phyloP scores from a whole-genome alignment of 2,888 invertebrate species.

The Pinctada fucata region DNA sequence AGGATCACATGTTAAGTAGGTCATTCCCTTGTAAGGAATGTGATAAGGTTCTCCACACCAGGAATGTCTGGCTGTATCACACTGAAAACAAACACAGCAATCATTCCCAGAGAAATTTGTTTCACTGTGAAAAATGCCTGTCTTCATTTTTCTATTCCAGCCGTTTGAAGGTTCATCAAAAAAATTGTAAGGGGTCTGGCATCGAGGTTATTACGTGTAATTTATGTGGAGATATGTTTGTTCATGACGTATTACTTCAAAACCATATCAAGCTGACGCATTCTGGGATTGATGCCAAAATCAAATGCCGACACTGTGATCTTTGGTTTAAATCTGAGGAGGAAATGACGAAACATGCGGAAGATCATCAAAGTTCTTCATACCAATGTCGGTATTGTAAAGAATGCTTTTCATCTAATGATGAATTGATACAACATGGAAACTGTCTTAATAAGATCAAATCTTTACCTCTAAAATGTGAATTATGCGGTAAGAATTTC shows the following conservation, averaged over 20 bases:
- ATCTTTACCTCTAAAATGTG: neutral
- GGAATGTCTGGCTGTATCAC: neutral
- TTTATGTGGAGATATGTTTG: neutral
- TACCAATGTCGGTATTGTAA: neutral
- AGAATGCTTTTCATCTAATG: neutral
- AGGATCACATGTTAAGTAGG: neutral
- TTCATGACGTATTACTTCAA: neutral
- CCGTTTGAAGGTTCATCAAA: neutral
- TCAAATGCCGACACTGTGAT: neutral
- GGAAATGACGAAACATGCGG: neutral
- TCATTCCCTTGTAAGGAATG: neutral
- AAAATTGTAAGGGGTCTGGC: neutral
- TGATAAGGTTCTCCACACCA: neutral
- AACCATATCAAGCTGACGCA: neutral
- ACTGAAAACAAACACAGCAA: neutral
- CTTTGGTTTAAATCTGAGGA: neutral
- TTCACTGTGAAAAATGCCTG: neutral
- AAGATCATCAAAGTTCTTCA: neutral
- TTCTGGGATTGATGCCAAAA: neutral
- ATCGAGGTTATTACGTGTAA: neutral
- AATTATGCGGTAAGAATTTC: neutral
- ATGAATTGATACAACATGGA: neutral
- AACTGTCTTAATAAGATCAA: neutral
- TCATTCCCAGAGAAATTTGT: neutral
- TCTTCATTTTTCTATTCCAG: neutral